Evolutionary conservation across 2,113 vertebrate species (phyloP).

Genomic region (Corapipo altera): DNA sequence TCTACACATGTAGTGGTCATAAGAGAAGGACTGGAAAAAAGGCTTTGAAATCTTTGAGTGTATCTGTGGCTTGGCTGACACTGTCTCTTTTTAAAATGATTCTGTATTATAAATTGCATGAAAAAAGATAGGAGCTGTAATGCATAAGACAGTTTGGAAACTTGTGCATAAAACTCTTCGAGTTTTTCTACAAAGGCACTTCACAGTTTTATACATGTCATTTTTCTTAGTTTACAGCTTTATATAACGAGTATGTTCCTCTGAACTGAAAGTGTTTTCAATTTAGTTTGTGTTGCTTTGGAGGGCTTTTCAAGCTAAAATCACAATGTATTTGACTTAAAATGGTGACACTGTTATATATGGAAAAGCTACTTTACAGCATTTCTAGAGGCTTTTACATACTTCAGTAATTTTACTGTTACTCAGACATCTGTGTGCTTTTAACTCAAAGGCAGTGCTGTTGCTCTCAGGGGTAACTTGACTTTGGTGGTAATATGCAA

Average conservation of each 20-base stretch:
- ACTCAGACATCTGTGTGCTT: slow-evolving; percentile 21
- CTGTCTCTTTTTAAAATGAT: neutral
- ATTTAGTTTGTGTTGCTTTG: slow-evolving; percentile 23
- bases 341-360: neutral
- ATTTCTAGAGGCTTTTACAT: slow-evolving; percentile 38
- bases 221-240: neutral
- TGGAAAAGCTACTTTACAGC: neutral
- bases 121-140: neutral
- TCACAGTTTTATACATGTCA: neutral
- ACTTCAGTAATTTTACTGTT: slow-evolving; percentile 31
- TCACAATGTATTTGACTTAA: neutral
- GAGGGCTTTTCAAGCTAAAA: slow-evolving; percentile 4
- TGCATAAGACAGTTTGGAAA: neutral
- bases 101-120: neutral
- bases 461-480: neutral
- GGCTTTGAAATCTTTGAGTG: neutral
- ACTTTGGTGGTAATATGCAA: neutral
- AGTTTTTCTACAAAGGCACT: neutral
- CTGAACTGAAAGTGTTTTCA: neutral
- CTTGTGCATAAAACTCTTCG: neutral
- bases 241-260: neutral
- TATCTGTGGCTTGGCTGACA: neutral
- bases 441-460: neutral
- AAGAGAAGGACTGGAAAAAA: neutral
- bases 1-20: neutral